Conservation (phyloP, 2,888 invertebrate genomes). For the Dastarcus helophoroides region DNA sequence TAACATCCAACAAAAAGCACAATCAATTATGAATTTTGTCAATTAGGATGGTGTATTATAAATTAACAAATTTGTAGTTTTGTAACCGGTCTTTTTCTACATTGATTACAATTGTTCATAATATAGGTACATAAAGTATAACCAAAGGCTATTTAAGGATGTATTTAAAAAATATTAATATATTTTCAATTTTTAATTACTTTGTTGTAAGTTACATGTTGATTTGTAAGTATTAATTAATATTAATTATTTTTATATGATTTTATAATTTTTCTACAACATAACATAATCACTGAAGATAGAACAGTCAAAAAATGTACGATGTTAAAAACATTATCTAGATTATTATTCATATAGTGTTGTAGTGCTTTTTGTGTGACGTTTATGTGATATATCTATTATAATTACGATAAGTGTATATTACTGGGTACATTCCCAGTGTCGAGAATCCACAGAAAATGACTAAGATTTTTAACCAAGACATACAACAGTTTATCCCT, state of each 20-base stretch:
- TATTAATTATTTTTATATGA: constrained; percentile 6
- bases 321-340: background rate
- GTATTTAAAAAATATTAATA: constrained; percentile 1
- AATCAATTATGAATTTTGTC: no score
- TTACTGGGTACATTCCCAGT: constrained; percentile 8
- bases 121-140: constrained; percentile 2
- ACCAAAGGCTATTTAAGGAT: constrained; percentile 2
- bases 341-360: constrained; percentile 25
- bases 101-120: no score
- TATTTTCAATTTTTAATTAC: background rate
- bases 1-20: no score
- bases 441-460: no score
- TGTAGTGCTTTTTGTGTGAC: constrained; percentile 42
- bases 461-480: no score
- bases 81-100: no score
- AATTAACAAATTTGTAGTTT: no score
- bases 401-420: constrained; percentile 27
- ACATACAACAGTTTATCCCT: no score
- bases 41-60: no score
- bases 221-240: constrained; percentile 3
- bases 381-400: constrained; percentile 40
- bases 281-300: constrained; percentile 1
- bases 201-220: constrained; percentile 4
- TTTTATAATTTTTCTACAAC: constrained; percentile 31
- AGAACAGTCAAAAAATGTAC: background rate